Percentiles rank a stretch among this genome's conserved stretches.
Evolutionary conservation across 2,797 vertebrate species (phyloP).

Genomic region (Enteromius radiatus): DNA sequence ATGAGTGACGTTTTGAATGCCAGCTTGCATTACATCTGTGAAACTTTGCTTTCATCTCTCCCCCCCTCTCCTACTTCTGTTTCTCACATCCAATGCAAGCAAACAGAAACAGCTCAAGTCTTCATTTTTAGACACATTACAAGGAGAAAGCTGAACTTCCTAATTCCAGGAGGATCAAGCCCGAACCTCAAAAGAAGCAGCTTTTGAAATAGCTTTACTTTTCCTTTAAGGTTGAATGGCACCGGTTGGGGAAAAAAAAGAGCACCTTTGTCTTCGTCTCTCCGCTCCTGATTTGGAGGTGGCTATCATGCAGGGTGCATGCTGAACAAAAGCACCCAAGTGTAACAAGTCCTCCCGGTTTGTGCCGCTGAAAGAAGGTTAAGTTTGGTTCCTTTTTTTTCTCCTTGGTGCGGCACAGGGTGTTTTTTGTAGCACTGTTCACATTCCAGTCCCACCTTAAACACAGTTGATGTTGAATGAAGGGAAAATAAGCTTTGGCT

Average conservation of each 20-base stretch:
- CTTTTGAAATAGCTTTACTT: slow-evolving; percentile 52
- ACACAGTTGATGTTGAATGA: slow-evolving; percentile 42
- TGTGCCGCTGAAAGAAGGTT: slow-evolving; percentile 36
- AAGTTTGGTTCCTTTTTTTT: slow-evolving; percentile 26
- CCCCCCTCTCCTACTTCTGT: slow-evolving; percentile 51
- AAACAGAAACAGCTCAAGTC: slow-evolving; percentile 35
- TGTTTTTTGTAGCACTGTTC: slow-evolving; percentile 34
- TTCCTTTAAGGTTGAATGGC: slow-evolving; percentile 61
- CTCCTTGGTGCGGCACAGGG: not conserved
- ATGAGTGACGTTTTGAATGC: slow-evolving; percentile 63
- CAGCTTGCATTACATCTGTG: slow-evolving; percentile 65
- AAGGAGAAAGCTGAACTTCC: slow-evolving; percentile 52
- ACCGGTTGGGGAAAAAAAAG: slow-evolving; percentile 48
- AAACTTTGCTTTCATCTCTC: slow-evolving; percentile 35
- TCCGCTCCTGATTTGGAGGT: slow-evolving; percentile 69
- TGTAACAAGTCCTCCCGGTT: slow-evolving; percentile 71
- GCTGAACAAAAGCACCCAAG: slow-evolving; percentile 70
- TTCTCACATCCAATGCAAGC: slow-evolving; percentile 40
- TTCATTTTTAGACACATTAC: slow-evolving; percentile 47
- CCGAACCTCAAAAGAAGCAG: slow-evolving; percentile 49
- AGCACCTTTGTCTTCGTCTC: slow-evolving; percentile 55
- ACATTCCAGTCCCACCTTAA: slow-evolving; percentile 36
- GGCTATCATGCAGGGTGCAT: slow-evolving; percentile 68
- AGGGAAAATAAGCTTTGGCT: slow-evolving; percentile 48
- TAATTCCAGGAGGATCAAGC: slow-evolving; percentile 48